These are phyloP conservation scores for Taxidea taxus DNA, from an alignment of 2,113 vertebrate genomes.

Conservation along the genomic window DNA sequence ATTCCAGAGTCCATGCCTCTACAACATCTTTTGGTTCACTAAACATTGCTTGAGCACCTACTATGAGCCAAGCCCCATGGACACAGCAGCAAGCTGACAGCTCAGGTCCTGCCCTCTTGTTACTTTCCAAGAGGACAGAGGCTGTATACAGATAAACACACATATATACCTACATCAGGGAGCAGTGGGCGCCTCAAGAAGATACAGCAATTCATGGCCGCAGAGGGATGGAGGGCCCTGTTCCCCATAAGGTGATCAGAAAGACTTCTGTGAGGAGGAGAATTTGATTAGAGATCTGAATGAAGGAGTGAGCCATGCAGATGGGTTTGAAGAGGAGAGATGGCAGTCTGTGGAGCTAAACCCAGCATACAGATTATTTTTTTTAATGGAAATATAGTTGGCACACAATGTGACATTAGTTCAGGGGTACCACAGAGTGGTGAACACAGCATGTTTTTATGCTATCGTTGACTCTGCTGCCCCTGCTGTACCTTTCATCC, in stretches of 20 bases:
- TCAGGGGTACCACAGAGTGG: not conserved
- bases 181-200: not conserved
- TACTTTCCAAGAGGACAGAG: not conserved
- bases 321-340: not conserved
- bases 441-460: too few species aligned
- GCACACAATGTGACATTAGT: not conserved
- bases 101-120: not conserved
- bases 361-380: not conserved
- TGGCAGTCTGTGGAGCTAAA: not conserved
- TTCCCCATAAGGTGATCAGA: too few species aligned
- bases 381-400: not conserved
- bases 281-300: not conserved
- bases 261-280: not conserved
- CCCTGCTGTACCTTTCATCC: not conserved
- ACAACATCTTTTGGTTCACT: not conserved
- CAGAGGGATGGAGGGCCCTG: not conserved
- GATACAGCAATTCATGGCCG: not conserved
- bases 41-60: not conserved
- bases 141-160: not conserved
- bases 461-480: not conserved
- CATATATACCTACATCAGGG: not conserved
- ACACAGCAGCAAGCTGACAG: not conserved
- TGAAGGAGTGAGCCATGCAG: not conserved
- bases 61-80: not conserved
- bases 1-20: not conserved